A percentile compares a stretch with the other conserved stretches of the same genome.
These are phyloP conservation scores for Myotis lucifugus DNA, from an alignment of 2,113 vertebrate species.

Conservation along the genomic window DNA sequence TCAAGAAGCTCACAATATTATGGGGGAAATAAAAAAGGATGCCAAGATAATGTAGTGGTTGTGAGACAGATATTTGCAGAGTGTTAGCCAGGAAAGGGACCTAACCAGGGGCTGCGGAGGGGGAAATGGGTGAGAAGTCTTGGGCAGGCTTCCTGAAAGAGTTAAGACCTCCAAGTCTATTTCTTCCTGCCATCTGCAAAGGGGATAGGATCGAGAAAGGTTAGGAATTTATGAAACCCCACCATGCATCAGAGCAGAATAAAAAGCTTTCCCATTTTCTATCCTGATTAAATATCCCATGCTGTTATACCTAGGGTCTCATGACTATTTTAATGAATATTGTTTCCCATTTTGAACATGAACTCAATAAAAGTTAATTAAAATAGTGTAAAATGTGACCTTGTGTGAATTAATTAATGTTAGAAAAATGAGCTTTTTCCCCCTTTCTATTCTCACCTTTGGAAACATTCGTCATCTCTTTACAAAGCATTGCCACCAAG, in stretches of 20 bases:
- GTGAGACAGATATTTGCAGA: neutral
- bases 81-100: neutral
- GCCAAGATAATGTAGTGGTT: neutral
- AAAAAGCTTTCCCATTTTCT: constrained; percentile 17
- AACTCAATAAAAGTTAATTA: constrained; percentile 79
- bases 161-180: neutral
- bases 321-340: constrained; percentile 60
- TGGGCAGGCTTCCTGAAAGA: neutral
- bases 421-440: constrained; percentile 38
- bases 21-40: neutral
- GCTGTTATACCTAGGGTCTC: neutral
- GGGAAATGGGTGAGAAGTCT: too few species aligned
- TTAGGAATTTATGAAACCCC: neutral
- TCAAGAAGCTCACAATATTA: neutral
- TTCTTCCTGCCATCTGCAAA: neutral
- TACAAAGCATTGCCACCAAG: neutral
- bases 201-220: constrained; percentile 12
- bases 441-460: neutral
- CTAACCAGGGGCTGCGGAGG: neutral
- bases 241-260: neutral
- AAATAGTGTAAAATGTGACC: constrained; percentile 75
- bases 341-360: constrained; percentile 70
- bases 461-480: neutral
- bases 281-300: neutral
- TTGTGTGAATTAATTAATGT: constrained; percentile 72